Evolutionary conservation across 2,797 vertebrate species (phyloP).

Genomic region (Sitta carolinensis): DNA sequence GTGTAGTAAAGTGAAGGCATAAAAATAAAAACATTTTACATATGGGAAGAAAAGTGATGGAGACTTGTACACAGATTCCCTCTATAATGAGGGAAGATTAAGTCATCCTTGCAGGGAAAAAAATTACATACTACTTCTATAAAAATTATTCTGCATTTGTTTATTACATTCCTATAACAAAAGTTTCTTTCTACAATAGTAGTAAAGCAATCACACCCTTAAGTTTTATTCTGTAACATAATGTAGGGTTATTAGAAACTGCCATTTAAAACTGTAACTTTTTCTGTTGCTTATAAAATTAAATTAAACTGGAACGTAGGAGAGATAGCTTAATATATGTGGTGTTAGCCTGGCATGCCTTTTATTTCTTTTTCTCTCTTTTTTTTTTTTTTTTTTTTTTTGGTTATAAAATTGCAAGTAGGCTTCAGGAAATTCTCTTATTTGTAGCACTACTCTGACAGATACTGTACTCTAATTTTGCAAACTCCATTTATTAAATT

Average conservation of each 20-base stretch:
- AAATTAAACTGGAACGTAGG: accelerated
- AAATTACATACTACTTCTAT: neutral
- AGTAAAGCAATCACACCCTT: neutral
- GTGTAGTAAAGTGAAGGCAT: neutral
- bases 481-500: neutral
- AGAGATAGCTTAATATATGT: neutral
- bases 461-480: neutral
- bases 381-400: neutral
- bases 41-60: neutral
- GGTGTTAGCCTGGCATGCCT: neutral
- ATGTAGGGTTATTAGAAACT: neutral
- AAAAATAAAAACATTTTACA: neutral
- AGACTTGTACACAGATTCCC: neutral
- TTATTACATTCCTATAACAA: neutral
- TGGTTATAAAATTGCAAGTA: neutral
- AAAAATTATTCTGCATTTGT: neutral
- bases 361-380: neutral
- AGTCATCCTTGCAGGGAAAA: neutral
- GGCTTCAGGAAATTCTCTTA: neutral
- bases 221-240: neutral
- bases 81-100: neutral
- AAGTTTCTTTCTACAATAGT: neutral
- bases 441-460: neutral
- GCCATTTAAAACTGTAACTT: neutral
- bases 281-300: neutral